phyloP scores from a whole-genome alignment of 1,140 invertebrate genomes.

The Calosoma granatense region DNA sequence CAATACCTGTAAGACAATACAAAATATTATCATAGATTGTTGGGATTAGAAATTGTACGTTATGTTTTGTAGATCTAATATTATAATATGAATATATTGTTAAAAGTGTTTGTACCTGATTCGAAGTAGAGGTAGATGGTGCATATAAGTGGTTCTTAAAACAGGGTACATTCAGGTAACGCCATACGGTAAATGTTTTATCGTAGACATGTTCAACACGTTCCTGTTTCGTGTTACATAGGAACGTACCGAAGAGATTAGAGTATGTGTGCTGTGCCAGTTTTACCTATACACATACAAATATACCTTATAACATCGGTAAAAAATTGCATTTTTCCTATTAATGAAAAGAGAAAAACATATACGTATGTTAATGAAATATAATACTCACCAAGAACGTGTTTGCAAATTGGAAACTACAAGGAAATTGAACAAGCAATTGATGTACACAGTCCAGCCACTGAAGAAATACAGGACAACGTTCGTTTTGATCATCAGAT shows the following conservation, averaged over 20 bases:
- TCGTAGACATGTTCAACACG: conserved; percentile 56
- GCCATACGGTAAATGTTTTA: conserved; percentile 80
- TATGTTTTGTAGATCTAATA: no score
- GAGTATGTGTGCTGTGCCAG: conserved; percentile 91
- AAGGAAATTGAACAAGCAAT: conserved; percentile 78
- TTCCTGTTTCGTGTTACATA: conserved; percentile 82
- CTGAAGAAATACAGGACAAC: conserved; percentile 93
- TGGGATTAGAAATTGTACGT: no score
- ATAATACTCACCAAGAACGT: conserved; percentile 70
- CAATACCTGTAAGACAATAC: conserved; percentile 52
- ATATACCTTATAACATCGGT: conserved; percentile 10
- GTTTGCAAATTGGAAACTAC: conserved; percentile 90
- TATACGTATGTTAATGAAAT: not conserved
- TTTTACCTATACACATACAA: conserved; percentile 64
- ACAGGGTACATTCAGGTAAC: conserved; percentile 61
- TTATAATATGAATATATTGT: not conserved
- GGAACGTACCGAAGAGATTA: conserved; percentile 92
- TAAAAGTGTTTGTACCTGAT: conserved; percentile 4
- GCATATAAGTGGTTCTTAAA: conserved; percentile 83
- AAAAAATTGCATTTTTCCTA: conserved; percentile 11
- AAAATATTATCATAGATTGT: no score
- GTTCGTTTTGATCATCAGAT: conserved; percentile 79
- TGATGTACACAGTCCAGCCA: conserved; percentile 97
- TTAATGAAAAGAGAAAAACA: not conserved
- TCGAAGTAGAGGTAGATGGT: conserved; percentile 33